Evolutionary conservation across 1,140 invertebrate species (phyloP).

Genomic region (Chionoecetes opilio): DNA sequence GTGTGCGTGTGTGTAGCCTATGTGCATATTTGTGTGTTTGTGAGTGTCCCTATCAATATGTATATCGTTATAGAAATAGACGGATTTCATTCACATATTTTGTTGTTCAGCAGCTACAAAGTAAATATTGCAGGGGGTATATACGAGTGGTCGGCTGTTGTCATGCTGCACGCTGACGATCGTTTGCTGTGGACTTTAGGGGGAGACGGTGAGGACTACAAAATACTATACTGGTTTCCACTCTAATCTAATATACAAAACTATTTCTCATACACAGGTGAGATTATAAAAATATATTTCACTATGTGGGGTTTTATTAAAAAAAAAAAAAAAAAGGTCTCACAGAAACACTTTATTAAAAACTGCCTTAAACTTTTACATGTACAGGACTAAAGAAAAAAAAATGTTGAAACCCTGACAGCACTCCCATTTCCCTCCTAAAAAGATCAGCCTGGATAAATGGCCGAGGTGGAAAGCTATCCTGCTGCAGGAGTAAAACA

Average conservation of each 20-base stretch:
- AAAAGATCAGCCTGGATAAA: conserved; percentile 2
- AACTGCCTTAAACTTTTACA: background rate
- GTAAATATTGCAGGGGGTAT: background rate
- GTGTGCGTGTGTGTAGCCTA: background rate
- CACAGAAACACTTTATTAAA: background rate
- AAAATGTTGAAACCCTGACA: background rate
- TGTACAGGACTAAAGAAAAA: background rate
- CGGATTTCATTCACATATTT: background rate
- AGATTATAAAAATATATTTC: background rate
- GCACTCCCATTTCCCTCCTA: background rate
- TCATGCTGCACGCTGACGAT: background rate
- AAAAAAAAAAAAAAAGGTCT: too few species aligned
- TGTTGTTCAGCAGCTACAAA: background rate
- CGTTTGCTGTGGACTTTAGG: conserved; percentile 2
- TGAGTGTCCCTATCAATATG: conserved; percentile 9
- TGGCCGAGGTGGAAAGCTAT: background rate
- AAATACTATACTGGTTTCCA: background rate
- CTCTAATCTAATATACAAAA: background rate
- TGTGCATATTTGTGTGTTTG: background rate
- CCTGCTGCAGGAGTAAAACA: background rate
- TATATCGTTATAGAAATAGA: background rate
- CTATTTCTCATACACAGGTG: background rate
- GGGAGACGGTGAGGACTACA: background rate
- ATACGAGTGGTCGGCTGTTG: background rate
- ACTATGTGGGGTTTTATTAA: background rate